Evolutionary conservation across 1,140 invertebrate genomes (phyloP).

Genomic region (Hetaerina americana): DNA sequence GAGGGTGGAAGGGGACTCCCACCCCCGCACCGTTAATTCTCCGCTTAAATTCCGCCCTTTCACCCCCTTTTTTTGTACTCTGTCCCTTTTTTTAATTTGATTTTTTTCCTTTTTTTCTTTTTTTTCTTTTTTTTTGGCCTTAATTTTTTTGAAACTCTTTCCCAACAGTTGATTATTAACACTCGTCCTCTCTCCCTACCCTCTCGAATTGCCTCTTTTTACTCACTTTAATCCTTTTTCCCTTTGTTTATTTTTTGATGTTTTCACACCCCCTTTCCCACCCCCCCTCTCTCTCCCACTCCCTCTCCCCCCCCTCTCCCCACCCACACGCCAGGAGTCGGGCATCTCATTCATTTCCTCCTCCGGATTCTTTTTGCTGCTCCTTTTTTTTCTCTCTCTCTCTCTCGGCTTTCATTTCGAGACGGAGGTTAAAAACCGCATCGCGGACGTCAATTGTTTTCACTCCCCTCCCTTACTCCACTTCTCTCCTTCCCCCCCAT

Average conservation of each 20-base stretch:
- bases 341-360: too few relatives aligned
- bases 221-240: neutral
- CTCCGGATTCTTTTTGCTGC: too few relatives aligned
- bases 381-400: too few relatives aligned
- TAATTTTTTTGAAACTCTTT: conserved; percentile 2
- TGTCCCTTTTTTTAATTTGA: neutral
- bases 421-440: too few relatives aligned
- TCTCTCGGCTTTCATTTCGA: too few relatives aligned
- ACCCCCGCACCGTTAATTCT: neutral
- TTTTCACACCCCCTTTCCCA: neutral
- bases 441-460: too few relatives aligned
- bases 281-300: neutral
- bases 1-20: neutral
- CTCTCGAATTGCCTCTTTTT: neutral
- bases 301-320: neutral
- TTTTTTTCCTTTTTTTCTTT: neutral
- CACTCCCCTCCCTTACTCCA: neutral
- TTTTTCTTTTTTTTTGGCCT: conserved; percentile 5
- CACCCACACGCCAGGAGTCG: too few relatives aligned
- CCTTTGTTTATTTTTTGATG: neutral
- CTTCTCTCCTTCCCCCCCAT: neutral
- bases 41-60: neutral
- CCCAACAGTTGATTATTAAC: neutral
- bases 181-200: neutral
- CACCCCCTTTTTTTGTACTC: neutral